Evolutionary conservation across 2,797 vertebrate genomes (phyloP), one percentile per base, ranked within the genome.

Genomic region (Peromyscus melanophrys): DNA sequence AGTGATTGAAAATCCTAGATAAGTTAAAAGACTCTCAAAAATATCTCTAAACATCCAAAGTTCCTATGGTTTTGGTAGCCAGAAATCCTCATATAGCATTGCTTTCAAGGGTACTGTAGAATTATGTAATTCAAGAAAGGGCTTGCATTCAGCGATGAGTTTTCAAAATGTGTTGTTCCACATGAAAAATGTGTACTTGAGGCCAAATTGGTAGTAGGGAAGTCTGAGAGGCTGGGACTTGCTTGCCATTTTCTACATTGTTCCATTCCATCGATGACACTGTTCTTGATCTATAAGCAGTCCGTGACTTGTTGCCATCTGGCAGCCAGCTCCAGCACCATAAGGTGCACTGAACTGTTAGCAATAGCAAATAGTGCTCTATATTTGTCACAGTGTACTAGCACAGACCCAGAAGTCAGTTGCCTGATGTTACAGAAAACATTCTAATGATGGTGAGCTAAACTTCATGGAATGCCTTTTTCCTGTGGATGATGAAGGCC

Each of bases 381-480:
- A 77, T 94, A 95, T 97, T 96, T 96, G 94, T 97, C 97, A 94
- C 23, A 1, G 43, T 95, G 95, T 96, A 86, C 97, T 40, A 98
- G 95, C 90, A 95, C 88, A 97, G 90, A 89, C 78, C 75, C 92
- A 96, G 37, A 95, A 98, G 92, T 94, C 94, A 97, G 90, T 85
- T 97, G 92, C 69, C 96, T 96, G 95, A 95, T 92, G 97, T 98
- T 97, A 94, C 94, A 97, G 96, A 96, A 96, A 97, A 91, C 78
- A 69, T 90, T 97, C 96, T 96, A 80, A 95, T 94, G 90, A 61
- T 65, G 73, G 29, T 96, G 95, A 97, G 85, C 92, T 96, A 83
- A 97, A 95, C 96, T 97, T 92, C 86, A 83, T 95, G 96, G 95
- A 98, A 96, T 96, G 88, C 95, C 81, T 96, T 94, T 97, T 97